These are phyloP conservation scores for Drosophila koepferae DNA, from an alignment of 2,888 invertebrate species.

Conservation along the genomic window DNA sequence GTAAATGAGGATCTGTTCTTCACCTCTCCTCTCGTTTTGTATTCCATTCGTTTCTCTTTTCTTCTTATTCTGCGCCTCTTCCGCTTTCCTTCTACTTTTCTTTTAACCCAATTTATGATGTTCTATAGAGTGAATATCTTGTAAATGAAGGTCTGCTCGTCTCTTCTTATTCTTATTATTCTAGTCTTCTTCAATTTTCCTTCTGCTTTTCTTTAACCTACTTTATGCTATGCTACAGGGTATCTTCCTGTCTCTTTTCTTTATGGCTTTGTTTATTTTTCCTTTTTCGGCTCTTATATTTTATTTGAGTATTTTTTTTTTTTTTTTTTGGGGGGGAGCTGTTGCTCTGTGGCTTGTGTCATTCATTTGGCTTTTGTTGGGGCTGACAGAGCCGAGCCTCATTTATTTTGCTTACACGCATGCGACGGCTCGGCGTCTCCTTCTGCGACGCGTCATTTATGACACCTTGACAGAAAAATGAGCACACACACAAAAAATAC, in stretches of 20 bases:
- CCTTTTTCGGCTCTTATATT: conserved; percentile 10
- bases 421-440: conserved; percentile 47
- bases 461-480: conserved; percentile 81
- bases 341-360: conserved; percentile 79
- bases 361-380: conserved; percentile 79
- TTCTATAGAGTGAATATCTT: too few relatives aligned
- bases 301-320: conserved; percentile 10
- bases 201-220: not conserved
- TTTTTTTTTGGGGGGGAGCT: conserved; percentile 44
- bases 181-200: too few relatives aligned
- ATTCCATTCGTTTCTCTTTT: too few relatives aligned
- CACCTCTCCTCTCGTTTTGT: too few relatives aligned
- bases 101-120: too few relatives aligned
- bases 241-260: conserved; percentile 22
- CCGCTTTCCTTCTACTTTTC: too few relatives aligned
- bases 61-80: too few relatives aligned
- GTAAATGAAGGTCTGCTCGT: not conserved
- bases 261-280: conserved; percentile 25
- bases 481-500: conserved; percentile 61
- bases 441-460: conserved; percentile 76
- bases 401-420: conserved; percentile 81
- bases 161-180: too few relatives aligned
- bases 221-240: conserved; percentile 21
- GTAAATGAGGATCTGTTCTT: too few relatives aligned
- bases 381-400: conserved; percentile 74